phyloP scores from a whole-genome alignment of 2,888 invertebrate genomes.

The Ypsolopha sequella region DNA sequence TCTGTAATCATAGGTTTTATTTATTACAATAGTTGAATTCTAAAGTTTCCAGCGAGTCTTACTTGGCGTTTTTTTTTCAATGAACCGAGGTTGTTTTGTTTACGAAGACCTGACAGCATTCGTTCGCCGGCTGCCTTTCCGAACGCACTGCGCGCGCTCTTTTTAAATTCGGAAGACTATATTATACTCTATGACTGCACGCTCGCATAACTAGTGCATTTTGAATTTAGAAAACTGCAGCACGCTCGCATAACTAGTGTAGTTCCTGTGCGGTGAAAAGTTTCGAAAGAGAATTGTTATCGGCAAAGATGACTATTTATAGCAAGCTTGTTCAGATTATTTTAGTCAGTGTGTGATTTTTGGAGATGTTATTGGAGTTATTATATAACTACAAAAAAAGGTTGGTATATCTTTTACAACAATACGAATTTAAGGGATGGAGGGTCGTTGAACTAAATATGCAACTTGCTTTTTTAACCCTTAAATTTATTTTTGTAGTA shows the following conservation, averaged over 20 bases:
- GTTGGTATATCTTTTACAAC: too few species aligned
- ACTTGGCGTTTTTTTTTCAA: not conserved
- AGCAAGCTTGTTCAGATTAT: slow-evolving; percentile 66
- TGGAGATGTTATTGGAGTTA: not conserved
- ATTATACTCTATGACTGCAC: too few species aligned
- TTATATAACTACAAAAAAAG: too few species aligned
- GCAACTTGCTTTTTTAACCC: too few species aligned
- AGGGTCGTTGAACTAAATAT: too few species aligned
- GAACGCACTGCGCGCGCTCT: slow-evolving; percentile 22
- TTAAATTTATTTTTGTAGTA: too few species aligned
- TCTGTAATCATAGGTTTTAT: too few species aligned
- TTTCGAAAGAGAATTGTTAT: slow-evolving; percentile 6
- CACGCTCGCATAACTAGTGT: slow-evolving; percentile 4
- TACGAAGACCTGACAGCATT: slow-evolving; percentile 30
- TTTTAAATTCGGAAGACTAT: not conserved
- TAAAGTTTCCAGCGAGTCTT: too few species aligned
- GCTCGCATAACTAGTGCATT: too few species aligned
- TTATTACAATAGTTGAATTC: too few species aligned
- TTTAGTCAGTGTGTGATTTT: slow-evolving; percentile 52
- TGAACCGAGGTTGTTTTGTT: not conserved
- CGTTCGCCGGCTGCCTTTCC: slow-evolving; percentile 29
- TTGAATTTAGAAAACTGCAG: not conserved
- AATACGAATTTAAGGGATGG: too few species aligned
- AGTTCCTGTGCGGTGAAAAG: not conserved
- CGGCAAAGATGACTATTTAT: slow-evolving; percentile 54